Percentiles rank a stretch among this genome's conserved stretches.
These are phyloP conservation scores for Phymorhynchus buccinoides DNA, from an alignment of 1,140 invertebrate genomes.

Conservation along the genomic window DNA sequence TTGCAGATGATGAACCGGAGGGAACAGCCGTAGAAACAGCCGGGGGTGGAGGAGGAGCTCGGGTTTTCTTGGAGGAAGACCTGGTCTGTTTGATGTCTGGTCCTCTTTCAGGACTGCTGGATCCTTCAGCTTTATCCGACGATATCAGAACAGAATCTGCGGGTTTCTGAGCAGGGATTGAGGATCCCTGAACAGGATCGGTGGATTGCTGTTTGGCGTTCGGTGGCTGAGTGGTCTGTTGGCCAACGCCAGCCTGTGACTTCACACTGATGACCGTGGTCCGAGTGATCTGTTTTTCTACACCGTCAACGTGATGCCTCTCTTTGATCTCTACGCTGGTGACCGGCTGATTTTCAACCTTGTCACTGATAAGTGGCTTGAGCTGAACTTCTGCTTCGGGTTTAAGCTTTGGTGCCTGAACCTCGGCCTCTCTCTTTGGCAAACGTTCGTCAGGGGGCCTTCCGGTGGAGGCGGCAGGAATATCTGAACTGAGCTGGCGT, in stretches of 20 bases:
- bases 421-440: background rate
- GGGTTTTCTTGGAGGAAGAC: conserved; percentile 39
- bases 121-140: background rate
- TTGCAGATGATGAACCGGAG: background rate
- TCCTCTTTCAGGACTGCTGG: background rate
- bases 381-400: background rate
- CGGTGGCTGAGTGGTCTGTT: background rate
- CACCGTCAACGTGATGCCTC: background rate
- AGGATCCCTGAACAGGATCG: background rate
- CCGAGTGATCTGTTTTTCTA: background rate
- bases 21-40: background rate
- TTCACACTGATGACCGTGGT: background rate
- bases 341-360: background rate
- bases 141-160: background rate
- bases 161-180: too few species aligned
- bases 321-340: background rate
- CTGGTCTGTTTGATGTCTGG: background rate
- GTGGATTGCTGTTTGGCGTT: background rate
- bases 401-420: background rate
- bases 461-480: background rate
- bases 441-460: background rate
- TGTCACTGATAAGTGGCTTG: background rate
- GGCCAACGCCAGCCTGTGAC: background rate
- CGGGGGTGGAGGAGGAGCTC: conserved; percentile 31
- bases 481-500: background rate